These are phyloP conservation scores for Augochlorella aurata DNA, from an alignment of 2,888 invertebrate species.

Conservation along the genomic window DNA sequence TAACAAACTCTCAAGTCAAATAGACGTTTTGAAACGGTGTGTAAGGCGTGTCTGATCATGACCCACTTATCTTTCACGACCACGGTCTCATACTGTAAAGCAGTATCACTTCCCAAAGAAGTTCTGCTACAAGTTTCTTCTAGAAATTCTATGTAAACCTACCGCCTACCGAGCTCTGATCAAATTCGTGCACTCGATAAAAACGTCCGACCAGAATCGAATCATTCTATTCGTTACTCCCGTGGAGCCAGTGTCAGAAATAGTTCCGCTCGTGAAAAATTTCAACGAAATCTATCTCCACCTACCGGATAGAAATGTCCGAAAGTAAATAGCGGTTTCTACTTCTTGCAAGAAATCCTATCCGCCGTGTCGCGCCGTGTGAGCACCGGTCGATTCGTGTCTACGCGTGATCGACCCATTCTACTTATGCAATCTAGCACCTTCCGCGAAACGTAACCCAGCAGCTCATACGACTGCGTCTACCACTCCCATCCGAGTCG, in stretches of 20 bases:
- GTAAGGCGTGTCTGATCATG: not conserved
- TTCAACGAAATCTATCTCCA: not conserved
- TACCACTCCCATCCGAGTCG: not conserved
- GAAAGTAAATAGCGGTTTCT: not conserved
- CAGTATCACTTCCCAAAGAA: not conserved
- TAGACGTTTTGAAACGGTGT: no score
- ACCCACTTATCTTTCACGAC: not conserved
- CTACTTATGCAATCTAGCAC: slow-evolving; percentile 1
- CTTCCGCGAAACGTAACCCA: not conserved
- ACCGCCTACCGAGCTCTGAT: not conserved
- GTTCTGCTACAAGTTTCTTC: not conserved
- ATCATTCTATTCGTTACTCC: not conserved
- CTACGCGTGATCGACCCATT: not conserved
- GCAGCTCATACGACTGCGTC: not conserved
- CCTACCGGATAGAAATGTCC: not conserved
- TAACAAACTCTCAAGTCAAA: no score
- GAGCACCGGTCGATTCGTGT: not conserved
- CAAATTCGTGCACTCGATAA: not conserved
- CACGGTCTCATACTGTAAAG: not conserved
- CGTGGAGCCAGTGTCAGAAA: not conserved
- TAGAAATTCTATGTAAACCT: not conserved
- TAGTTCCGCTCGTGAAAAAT: not conserved
- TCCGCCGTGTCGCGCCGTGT: not conserved
- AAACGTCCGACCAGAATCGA: not conserved
- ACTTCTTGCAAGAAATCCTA: not conserved